These are phyloP conservation scores for Oreochromis aureus DNA, from an alignment of 2,113 vertebrate genomes.

Conservation along the genomic window DNA sequence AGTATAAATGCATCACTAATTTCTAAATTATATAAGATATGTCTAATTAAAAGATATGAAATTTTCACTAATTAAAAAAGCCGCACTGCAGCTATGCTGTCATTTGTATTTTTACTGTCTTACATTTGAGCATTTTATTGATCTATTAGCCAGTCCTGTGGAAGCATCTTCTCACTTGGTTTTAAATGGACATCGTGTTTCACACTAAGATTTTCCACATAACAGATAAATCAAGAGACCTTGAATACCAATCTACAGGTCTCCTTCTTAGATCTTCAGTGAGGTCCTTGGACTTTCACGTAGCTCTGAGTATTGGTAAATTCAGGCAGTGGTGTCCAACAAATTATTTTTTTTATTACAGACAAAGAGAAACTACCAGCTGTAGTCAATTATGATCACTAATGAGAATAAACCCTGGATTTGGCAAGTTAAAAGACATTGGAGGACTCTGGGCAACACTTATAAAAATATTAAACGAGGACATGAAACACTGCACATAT, in stretches of 20 bases:
- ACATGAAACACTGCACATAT: neutral
- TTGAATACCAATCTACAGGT: neutral
- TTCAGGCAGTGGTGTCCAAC: neutral
- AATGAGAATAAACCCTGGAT: neutral
- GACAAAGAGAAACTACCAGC: neutral
- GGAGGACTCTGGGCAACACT: neutral
- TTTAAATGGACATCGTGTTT: neutral
- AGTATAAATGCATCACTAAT: neutral
- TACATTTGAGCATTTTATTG: neutral
- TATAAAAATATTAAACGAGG: neutral
- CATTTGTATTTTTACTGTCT: neutral
- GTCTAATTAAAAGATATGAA: neutral
- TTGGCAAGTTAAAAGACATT: neutral
- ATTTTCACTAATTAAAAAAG: neutral
- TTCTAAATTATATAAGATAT: neutral
- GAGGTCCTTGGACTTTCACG: neutral
- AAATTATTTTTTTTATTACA: no score
- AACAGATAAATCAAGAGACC: neutral
- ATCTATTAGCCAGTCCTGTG: neutral
- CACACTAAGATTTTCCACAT: neutral
- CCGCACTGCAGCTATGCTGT: neutral
- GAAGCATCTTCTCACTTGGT: neutral
- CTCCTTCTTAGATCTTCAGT: neutral
- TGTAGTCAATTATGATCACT: neutral
- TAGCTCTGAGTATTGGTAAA: neutral